Percentiles rank a stretch among this genome's conserved stretches.
Conservation (phyloP, 2,888 invertebrate species). For the Eumerus sabulonum region DNA sequence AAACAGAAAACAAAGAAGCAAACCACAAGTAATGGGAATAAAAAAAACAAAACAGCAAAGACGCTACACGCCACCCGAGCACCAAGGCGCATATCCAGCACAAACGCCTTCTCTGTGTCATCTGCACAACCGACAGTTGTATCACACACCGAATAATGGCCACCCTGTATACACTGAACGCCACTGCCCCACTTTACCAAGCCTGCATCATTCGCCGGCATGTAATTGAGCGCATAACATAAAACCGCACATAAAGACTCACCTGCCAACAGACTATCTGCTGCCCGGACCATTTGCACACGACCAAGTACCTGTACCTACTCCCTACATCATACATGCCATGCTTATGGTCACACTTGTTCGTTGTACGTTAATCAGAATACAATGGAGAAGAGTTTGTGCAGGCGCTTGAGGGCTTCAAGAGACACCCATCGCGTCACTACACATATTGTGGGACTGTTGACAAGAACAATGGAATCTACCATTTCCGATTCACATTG, state of each 20-base stretch:
- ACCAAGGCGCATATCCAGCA: too few relatives aligned
- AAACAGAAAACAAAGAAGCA: conserved; percentile 21
- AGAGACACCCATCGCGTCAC: conserved; percentile 25
- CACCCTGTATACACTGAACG: background rate
- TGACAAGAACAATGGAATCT: conserved; percentile 27
- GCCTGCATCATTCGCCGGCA: conserved; percentile 7
- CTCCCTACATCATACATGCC: too few relatives aligned
- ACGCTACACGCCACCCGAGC: too few relatives aligned
- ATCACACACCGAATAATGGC: conserved; percentile 30
- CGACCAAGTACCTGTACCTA: conserved; percentile 35
- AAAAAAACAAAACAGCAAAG: too few relatives aligned
- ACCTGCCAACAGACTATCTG: conserved; percentile 24
- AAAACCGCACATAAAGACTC: conserved; percentile 48
- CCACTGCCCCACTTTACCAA: conserved; percentile 14
- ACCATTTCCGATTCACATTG: conserved; percentile 54
- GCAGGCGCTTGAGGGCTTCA: conserved; percentile 24
- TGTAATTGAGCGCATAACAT: conserved; percentile 47
- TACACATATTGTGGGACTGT: conserved; percentile 26
- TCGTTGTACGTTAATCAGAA: conserved; percentile 25
- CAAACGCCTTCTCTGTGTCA: too few relatives aligned
- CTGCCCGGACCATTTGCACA: conserved; percentile 25
- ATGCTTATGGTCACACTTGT: too few relatives aligned
- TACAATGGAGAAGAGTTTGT: conserved; percentile 32
- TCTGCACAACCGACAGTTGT: too few relatives aligned
- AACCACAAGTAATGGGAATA: conserved; percentile 44